Conservation (phyloP, 2,888 invertebrate species). For the Apoda limacodes region DNA sequence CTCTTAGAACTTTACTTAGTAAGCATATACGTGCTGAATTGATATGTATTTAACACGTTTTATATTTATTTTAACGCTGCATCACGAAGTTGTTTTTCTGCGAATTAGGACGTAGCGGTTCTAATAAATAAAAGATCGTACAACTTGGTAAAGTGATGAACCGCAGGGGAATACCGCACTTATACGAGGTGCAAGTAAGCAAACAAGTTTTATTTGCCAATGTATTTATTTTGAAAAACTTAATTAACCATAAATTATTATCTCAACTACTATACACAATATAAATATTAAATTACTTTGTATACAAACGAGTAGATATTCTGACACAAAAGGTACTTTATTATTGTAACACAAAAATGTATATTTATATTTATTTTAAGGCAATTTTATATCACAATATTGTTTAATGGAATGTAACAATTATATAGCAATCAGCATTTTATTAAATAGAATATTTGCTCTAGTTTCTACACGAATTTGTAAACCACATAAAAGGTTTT, state of each 20-base stretch:
- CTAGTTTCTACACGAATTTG: too few relatives aligned
- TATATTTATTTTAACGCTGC: too few relatives aligned
- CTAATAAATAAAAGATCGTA: too few relatives aligned
- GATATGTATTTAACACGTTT: too few relatives aligned
- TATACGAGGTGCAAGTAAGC: constrained; percentile 9
- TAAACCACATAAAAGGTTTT: too few relatives aligned
- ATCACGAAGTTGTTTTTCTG: too few relatives aligned
- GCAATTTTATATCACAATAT: constrained; percentile 58
- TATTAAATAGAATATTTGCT: too few relatives aligned
- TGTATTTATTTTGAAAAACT: constrained; percentile 31
- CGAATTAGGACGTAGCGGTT: too few relatives aligned
- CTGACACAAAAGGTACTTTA: constrained; percentile 18
- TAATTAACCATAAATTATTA: constrained; percentile 39
- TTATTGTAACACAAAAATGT: constrained; percentile 15
- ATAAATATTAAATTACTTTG: constrained; percentile 30
- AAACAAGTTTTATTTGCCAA: constrained; percentile 22
- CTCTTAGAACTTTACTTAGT: too few relatives aligned
- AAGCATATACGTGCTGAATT: too few relatives aligned
- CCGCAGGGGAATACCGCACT: too few relatives aligned
- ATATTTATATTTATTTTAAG: constrained; percentile 34
- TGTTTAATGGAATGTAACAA: constrained; percentile 25
- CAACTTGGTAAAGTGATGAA: too few relatives aligned
- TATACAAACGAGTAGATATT: constrained; percentile 22
- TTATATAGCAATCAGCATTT: constrained; percentile 14
- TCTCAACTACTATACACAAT: constrained; percentile 33